These are phyloP conservation scores for Drosophila tropicalis DNA, from an alignment of 1,140 invertebrate species.

Conservation along the genomic window DNA sequence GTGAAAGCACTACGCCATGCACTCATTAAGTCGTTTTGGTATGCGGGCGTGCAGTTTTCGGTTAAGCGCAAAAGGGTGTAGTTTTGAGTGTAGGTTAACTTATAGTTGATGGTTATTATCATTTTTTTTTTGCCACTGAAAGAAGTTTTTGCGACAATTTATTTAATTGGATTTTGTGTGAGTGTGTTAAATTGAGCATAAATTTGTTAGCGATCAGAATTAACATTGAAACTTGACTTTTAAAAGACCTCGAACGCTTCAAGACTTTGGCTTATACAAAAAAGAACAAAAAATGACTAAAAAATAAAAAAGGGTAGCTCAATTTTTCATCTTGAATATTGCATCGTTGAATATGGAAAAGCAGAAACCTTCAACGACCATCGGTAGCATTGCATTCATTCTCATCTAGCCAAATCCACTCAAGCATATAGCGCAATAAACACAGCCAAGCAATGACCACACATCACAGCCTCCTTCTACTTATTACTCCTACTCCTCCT, in stretches of 20 bases:
- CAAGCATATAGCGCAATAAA: conserved; percentile 79
- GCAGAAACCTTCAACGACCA: background rate
- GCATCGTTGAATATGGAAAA: conserved; percentile 12
- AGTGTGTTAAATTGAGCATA: conserved; percentile 58
- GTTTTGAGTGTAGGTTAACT: conserved; percentile 34
- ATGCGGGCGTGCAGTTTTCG: conserved; percentile 5
- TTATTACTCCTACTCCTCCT: background rate
- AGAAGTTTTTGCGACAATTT: conserved; percentile 52
- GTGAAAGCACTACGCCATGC: conserved; percentile 19
- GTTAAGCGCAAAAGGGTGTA: conserved; percentile 2
- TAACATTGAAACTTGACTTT: background rate
- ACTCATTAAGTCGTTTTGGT: conserved; percentile 32
- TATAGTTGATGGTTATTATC: conserved; percentile 45
- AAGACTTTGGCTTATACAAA: background rate
- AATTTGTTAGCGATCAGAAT: conserved; percentile 39
- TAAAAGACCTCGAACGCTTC: background rate
- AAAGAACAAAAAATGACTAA: background rate
- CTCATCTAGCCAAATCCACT: conserved; percentile 65
- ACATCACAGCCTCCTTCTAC: conserved; percentile 34
- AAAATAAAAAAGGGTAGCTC: background rate
- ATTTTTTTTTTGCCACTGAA: conserved; percentile 54
- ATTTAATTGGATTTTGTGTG: conserved; percentile 53
- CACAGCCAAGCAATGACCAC: conserved; percentile 68
- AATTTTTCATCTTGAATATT: background rate
- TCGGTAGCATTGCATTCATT: conserved; percentile 34